Evolutionary conservation across 2,888 invertebrate genomes (phyloP).

Genomic region (Cryptocheilus praepositus): DNA sequence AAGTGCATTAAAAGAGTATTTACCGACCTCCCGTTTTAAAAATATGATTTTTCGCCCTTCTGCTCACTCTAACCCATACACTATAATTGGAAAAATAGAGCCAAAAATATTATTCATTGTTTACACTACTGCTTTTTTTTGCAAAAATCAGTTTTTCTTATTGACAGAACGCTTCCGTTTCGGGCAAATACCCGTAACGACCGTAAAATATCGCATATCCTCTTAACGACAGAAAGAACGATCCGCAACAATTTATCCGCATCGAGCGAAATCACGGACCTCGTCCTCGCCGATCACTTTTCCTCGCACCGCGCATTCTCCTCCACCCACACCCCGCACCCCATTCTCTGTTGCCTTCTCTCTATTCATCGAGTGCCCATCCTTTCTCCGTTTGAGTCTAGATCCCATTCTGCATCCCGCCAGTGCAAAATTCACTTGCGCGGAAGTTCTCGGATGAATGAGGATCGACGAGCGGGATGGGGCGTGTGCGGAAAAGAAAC

Average conservation of each 20-base stretch:
- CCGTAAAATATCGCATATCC: no score
- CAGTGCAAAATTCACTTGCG: constrained; percentile 60
- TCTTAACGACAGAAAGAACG: neutral
- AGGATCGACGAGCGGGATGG: constrained; percentile 54
- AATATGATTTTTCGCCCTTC: no score
- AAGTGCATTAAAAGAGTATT: no score
- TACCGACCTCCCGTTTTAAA: no score
- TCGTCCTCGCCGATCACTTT: no score
- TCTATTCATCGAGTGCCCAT: constrained; percentile 1
- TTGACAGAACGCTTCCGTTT: no score
- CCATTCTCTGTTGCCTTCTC: neutral
- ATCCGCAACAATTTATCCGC: neutral
- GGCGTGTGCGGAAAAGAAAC: constrained; percentile 18
- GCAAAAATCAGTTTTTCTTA: no score
- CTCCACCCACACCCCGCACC: constrained; percentile 1
- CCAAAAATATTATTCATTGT: no score
- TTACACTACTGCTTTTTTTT: no score
- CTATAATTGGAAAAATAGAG: no score
- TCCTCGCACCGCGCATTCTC: neutral
- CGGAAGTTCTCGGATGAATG: constrained; percentile 64
- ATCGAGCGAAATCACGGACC: neutral
- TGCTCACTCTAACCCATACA: no score
- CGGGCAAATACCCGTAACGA: no score
- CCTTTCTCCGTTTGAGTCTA: constrained; percentile 39
- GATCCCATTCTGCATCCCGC: constrained; percentile 48